These are phyloP conservation scores for Litocranius walleri DNA, from an alignment of 2,113 vertebrate genomes.

Conservation along the genomic window DNA sequence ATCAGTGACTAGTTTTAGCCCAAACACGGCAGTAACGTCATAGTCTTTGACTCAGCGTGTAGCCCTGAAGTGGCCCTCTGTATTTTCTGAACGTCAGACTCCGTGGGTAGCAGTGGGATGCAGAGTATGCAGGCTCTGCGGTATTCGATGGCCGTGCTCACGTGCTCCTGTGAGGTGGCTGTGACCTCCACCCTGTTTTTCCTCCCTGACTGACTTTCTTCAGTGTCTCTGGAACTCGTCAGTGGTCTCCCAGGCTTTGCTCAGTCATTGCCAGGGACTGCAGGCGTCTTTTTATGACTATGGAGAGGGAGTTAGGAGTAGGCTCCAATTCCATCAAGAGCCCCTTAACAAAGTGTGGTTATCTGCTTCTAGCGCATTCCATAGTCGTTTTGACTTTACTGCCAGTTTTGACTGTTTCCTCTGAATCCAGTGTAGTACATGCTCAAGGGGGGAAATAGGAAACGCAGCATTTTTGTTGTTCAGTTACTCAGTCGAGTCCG, in stretches of 20 bases:
- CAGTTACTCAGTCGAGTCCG: background rate
- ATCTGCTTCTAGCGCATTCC: background rate
- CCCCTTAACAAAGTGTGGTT: background rate
- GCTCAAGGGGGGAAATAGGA: background rate
- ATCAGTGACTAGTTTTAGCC: background rate
- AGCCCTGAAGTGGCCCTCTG: background rate
- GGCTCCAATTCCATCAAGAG: background rate
- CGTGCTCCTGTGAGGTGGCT: rapidly evolving
- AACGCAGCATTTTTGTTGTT: background rate
- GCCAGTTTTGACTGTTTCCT: background rate
- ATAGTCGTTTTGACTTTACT: background rate
- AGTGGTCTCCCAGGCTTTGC: background rate
- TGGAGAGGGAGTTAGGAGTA: background rate
- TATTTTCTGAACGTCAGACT: background rate
- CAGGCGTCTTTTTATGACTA: background rate
- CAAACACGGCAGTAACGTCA: too few species aligned
- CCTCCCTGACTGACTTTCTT: background rate
- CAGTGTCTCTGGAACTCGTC: background rate
- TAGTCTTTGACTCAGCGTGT: background rate
- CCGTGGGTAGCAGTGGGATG: rapidly evolving
- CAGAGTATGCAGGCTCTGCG: background rate
- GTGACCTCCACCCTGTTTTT: background rate
- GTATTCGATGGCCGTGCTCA: rapidly evolving
- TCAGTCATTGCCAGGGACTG: background rate
- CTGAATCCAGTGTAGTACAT: background rate